A percentile compares a stretch with the other conserved stretches of the same genome.
phyloP scores from a whole-genome alignment of 2,797 vertebrate species.

The Lutjanus argentimaculatus region DNA sequence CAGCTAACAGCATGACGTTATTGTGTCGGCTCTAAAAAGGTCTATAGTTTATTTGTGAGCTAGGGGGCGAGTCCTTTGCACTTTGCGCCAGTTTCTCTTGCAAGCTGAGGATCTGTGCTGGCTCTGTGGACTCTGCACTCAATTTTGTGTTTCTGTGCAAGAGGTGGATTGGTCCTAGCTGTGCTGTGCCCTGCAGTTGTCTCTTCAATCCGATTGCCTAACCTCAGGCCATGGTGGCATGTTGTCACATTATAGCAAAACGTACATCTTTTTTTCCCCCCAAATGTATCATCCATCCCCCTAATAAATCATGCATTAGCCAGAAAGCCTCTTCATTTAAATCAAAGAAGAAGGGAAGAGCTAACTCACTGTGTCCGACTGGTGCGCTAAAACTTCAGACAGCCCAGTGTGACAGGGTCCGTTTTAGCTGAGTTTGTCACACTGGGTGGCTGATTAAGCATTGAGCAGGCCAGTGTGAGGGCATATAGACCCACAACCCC shows the following conservation, averaged over 20 bases:
- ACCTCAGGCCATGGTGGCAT: background rate
- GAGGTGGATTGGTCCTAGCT: background rate
- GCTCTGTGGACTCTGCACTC: background rate
- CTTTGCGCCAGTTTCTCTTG: background rate
- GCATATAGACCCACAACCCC: conserved; percentile 16
- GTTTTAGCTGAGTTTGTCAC: conserved; percentile 57
- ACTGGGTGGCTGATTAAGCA: conserved; percentile 69
- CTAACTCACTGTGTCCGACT: conserved; percentile 23
- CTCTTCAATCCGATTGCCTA: conserved; percentile 1
- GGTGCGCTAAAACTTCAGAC: conserved; percentile 26
- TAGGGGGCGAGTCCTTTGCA: background rate
- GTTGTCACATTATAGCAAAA: background rate
- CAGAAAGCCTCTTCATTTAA: conserved; percentile 22
- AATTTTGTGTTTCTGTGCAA: conserved; percentile 3
- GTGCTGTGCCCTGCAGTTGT: background rate
- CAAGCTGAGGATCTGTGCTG: conserved; percentile 11
- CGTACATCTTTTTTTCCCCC: background rate
- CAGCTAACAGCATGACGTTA: too few species aligned
- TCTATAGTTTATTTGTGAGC: background rate
- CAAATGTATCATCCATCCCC: background rate
- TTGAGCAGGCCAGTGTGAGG: conserved; percentile 51
- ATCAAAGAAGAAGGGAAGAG: conserved; percentile 9
- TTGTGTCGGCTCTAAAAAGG: too few species aligned
- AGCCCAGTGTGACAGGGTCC: conserved; percentile 46
- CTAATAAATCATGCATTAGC: background rate